Conservation (phyloP, 1,140 invertebrate species). For the Scaptomyza graminum region DNA sequence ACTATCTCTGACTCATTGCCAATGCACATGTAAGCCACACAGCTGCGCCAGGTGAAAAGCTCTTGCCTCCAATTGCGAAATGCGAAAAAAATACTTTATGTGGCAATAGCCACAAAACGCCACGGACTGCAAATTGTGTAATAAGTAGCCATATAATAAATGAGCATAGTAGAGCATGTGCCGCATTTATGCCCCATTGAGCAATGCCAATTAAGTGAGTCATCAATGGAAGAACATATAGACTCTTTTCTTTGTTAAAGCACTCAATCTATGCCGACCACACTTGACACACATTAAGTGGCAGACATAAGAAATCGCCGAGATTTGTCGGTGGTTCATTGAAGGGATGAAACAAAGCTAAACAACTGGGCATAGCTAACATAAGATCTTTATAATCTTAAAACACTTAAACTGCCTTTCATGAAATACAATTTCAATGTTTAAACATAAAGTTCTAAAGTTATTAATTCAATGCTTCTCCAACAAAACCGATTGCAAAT, state of each 20-base stretch:
- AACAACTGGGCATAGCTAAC: neutral
- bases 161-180: conserved; percentile 51
- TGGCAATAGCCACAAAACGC: conserved; percentile 7
- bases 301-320: conserved; percentile 11
- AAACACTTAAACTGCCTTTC: neutral
- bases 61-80: conserved; percentile 61
- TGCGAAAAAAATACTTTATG: conserved; percentile 50
- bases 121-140: conserved; percentile 60
- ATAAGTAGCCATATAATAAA: conserved; percentile 71
- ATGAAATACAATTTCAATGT: neutral
- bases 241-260: conserved; percentile 1
- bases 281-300: conserved; percentile 76
- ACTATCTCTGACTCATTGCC: conserved; percentile 60
- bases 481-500: too few relatives aligned
- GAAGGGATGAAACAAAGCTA: neutral
- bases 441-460: neutral
- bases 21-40: conserved; percentile 39
- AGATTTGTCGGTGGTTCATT: neutral
- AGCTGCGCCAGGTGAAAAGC: conserved; percentile 70
- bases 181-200: conserved; percentile 68
- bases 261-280: conserved; percentile 65
- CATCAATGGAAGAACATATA: conserved; percentile 35
- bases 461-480: too few relatives aligned
- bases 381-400: neutral
- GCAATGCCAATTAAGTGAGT: conserved; percentile 60